These are phyloP conservation scores for Cotesia congregata DNA, from an alignment of 2,888 invertebrate genomes.

Conservation along the genomic window DNA sequence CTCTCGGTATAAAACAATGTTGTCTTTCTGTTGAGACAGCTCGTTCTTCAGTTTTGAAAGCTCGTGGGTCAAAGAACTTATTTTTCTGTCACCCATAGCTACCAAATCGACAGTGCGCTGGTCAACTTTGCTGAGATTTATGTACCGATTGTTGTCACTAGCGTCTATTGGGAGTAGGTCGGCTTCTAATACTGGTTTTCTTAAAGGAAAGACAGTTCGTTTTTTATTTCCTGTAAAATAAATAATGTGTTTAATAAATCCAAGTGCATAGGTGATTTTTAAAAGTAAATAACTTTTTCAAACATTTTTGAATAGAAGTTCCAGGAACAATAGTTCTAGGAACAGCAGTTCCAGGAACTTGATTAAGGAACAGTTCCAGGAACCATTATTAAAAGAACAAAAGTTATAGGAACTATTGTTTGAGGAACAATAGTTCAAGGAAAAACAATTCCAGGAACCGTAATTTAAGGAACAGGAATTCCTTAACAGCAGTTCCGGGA, in stretches of 20 bases:
- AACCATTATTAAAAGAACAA: slow-evolving; percentile 23
- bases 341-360: not conserved
- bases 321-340: not conserved
- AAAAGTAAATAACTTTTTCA: not conserved
- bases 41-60: slow-evolving; percentile 65
- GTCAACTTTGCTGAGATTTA: slow-evolving; percentile 58
- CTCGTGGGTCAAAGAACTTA: slow-evolving; percentile 64
- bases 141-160: slow-evolving; percentile 6
- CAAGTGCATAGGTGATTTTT: not conserved
- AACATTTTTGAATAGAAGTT: no score
- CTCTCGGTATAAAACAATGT: slow-evolving; percentile 59
- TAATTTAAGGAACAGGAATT: no score
- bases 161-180: slow-evolving; percentile 52
- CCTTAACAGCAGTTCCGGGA: no score
- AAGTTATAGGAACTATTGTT: not conserved
- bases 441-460: not conserved
- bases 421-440: not conserved
- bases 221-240: slow-evolving; percentile 58
- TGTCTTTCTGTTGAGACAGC: slow-evolving; percentile 61
- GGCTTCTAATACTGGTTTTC: slow-evolving; percentile 60
- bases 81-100: slow-evolving; percentile 65
- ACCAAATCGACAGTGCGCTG: slow-evolving; percentile 62
- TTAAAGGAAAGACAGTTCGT: slow-evolving; percentile 62
- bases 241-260: slow-evolving; percentile 2
- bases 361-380: not conserved